Base-by-base conservation (phyloP, 1,140 invertebrate species). In the Sarcophaga peregrina region DNA sequence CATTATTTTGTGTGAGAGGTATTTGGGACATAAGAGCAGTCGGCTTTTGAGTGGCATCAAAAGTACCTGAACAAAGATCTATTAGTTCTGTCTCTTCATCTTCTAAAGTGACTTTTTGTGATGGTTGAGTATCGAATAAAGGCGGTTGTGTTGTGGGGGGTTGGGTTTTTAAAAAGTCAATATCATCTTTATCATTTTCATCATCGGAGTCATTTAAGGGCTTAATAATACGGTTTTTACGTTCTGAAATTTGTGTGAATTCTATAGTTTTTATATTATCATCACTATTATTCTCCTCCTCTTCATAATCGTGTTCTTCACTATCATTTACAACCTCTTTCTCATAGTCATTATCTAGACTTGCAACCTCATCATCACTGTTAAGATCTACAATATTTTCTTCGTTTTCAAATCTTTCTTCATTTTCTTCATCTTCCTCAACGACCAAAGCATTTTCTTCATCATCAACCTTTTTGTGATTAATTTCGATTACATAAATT, bases 1-100 rank as follows among this genome's bases (percentile, higher is more conserved):
- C 50, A 58, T 20, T 10, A 81, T 81, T 81, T 83, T 89, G 87
- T 20, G 88, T 89, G 11, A 87, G 85, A 8, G 88, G 88, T 54
- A 88, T 87, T 78, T 89, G 88, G 74, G 86, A 88, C 45, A 89
- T 89, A 0, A 89, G 46, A 45, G 86, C 85, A 4, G 84, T 62
- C 0, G 83, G 62, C 7, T 85, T 78, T n/a, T 86, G 85, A 0
- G 86, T 87, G 10, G 13, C 72, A 52, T 84, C 83, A 85, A 93
- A 93, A 84, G 88, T 90, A 1, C 92, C 92, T 0, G 92, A 93
- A 86, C 91, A 93, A n/a, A 93, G 85, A 8, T 88, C 90, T 11
- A 92, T 84, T 11, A 93, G 84, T 74, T 93, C 92, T 11, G 92
- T 91, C 82, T 91, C 91, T 0, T 91, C 87, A 78, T 88, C 89